A percentile compares a stretch with the other conserved stretches of the same genome.
These are phyloP conservation scores for Eubasilissa regina DNA, from an alignment of 1,140 invertebrate species.

Conservation along the genomic window DNA sequence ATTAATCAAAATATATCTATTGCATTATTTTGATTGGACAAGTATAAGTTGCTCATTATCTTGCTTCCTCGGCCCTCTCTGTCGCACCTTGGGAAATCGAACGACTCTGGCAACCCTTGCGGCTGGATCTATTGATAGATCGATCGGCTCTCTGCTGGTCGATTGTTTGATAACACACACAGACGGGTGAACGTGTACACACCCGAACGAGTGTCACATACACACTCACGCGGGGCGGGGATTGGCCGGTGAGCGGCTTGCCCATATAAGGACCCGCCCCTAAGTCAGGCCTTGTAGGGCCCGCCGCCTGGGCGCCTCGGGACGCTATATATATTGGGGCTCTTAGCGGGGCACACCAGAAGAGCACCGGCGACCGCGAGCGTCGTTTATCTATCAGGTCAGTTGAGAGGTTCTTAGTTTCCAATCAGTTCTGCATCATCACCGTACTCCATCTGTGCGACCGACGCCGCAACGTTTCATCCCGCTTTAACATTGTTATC, in stretches of 20 bases:
- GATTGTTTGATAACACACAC: slow-evolving; percentile 17
- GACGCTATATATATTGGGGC: slow-evolving; percentile 1
- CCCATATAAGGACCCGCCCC: slow-evolving; percentile 21
- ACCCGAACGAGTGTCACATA: neutral
- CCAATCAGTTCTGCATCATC: slow-evolving; percentile 1
- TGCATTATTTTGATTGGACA: too few species aligned
- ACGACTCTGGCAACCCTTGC: neutral
- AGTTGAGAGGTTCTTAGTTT: neutral
- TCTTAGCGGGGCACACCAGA: slow-evolving; percentile 3
- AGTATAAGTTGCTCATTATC: too few species aligned
- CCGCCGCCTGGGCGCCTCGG: neutral
- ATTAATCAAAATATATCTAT: too few species aligned
- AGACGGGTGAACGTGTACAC: neutral
- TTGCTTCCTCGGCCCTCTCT: too few species aligned
- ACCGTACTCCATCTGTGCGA: neutral
- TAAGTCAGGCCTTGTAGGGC: slow-evolving; percentile 5
- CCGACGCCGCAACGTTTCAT: neutral
- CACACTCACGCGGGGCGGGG: neutral
- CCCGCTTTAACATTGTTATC: too few species aligned
- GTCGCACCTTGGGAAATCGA: neutral
- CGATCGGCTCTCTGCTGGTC: neutral
- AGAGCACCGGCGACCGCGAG: neutral
- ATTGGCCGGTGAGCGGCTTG: neutral
- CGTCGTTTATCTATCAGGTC: slow-evolving; percentile 27
- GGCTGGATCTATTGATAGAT: slow-evolving; percentile 12